These are phyloP conservation scores for Eristalis arbustorum DNA, from an alignment of 2,888 invertebrate species.

Conservation along the genomic window DNA sequence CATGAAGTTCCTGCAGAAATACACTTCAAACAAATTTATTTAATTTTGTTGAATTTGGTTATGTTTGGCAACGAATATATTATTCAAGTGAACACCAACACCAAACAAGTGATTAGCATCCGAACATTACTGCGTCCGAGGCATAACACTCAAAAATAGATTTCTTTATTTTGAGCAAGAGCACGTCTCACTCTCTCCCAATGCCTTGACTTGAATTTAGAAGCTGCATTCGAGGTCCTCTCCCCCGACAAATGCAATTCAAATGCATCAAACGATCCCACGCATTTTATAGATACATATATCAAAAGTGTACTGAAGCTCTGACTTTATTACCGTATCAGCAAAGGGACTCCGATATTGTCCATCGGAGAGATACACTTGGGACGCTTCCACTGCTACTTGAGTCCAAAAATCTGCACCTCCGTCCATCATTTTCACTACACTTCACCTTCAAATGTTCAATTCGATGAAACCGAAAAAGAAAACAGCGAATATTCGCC, in stretches of 20 bases:
- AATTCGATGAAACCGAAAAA: background rate
- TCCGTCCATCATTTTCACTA: constrained; percentile 83
- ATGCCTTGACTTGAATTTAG: background rate
- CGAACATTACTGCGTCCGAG: background rate
- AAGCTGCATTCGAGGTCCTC: constrained; percentile 4
- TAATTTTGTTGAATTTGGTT: no score
- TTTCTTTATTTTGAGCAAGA: background rate
- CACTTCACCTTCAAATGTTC: constrained; percentile 30
- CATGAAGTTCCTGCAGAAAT: no score
- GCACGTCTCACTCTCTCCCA: constrained; percentile 3
- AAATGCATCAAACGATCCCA: background rate
- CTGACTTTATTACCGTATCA: constrained; percentile 85
- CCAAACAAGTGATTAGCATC: background rate
- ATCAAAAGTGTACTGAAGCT: background rate
- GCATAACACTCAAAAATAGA: constrained; percentile 55
- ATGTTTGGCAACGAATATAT: background rate
- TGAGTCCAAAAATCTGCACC: constrained; percentile 93
- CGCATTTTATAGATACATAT: background rate
- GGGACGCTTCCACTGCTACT: constrained; percentile 91
- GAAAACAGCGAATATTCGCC: background rate
- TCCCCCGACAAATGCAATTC: constrained; percentile 7
- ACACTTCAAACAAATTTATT: no score
- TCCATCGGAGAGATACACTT: constrained; percentile 91
- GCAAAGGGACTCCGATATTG: constrained; percentile 91
- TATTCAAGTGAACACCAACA: background rate